These are phyloP conservation scores for Chamaea fasciata DNA, from an alignment of 2,113 vertebrate species.

Conservation along the genomic window DNA sequence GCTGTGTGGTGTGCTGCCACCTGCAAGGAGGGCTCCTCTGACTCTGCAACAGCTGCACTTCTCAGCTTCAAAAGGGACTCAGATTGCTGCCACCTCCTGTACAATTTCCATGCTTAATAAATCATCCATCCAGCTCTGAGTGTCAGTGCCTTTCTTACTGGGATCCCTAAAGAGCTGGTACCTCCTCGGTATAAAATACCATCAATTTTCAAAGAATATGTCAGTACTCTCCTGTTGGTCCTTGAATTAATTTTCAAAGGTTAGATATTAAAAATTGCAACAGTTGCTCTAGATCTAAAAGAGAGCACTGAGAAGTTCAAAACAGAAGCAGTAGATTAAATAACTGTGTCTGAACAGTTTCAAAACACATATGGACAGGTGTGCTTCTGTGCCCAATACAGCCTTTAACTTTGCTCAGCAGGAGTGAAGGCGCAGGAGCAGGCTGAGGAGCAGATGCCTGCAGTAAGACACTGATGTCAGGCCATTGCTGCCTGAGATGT, in stretches of 20 bases:
- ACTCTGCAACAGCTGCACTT: neutral
- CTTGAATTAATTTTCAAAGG: neutral
- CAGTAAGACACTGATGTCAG: neutral
- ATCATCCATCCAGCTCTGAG: neutral
- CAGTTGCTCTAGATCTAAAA: neutral
- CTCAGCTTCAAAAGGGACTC: neutral
- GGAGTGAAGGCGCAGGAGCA: no score
- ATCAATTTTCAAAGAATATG: accelerated
- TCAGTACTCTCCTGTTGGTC: neutral
- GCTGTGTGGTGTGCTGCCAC: accelerated
- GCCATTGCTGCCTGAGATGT: neutral
- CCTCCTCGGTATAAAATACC: neutral
- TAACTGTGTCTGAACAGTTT: neutral
- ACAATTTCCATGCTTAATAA: neutral
- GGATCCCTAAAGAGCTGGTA: neutral
- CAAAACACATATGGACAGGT: accelerated
- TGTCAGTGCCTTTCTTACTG: neutral
- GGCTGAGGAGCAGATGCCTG: neutral
- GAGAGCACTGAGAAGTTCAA: neutral
- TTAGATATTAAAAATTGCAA: neutral
- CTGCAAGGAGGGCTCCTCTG: neutral
- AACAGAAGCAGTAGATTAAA: neutral
- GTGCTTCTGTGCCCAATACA: neutral
- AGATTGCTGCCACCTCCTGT: neutral
- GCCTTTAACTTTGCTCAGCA: neutral